Evolutionary conservation across 2,113 vertebrate species (phyloP).

Genomic region (Dinomys branickii): DNA sequence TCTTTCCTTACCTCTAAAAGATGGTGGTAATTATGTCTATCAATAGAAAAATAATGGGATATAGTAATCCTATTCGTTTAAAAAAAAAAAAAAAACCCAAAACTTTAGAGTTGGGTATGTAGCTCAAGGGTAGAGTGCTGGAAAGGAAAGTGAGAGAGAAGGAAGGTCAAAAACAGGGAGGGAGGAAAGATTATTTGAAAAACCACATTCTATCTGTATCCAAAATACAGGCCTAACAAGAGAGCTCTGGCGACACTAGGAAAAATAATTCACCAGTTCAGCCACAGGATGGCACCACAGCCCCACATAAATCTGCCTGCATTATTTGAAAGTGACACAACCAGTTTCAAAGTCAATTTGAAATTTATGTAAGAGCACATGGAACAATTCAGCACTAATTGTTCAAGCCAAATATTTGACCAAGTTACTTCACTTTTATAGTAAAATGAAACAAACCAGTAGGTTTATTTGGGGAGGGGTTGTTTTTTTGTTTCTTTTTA

Average conservation of each 20-base stretch:
- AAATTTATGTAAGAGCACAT: background rate
- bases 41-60: background rate
- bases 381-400: background rate
- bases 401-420: background rate
- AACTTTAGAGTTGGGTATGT: background rate
- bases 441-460: background rate
- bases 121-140: background rate
- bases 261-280: background rate
- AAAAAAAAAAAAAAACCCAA: background rate
- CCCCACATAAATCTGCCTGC: background rate
- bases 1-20: constrained; percentile 23
- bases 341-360: background rate
- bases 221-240: background rate
- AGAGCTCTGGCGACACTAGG: accelerated
- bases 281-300: constrained; percentile 84
- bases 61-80: background rate
- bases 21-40: background rate
- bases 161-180: too few relatives aligned
- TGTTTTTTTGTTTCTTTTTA: background rate
- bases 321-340: background rate
- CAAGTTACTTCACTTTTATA: background rate
- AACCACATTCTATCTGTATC: background rate
- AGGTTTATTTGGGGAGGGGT: background rate
- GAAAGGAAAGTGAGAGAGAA: background rate
- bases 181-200: background rate